Percentiles rank a stretch among this genome's conserved stretches.
These are phyloP conservation scores for Andricus quercusramuli DNA, from an alignment of 2,888 invertebrate genomes.

Conservation along the genomic window DNA sequence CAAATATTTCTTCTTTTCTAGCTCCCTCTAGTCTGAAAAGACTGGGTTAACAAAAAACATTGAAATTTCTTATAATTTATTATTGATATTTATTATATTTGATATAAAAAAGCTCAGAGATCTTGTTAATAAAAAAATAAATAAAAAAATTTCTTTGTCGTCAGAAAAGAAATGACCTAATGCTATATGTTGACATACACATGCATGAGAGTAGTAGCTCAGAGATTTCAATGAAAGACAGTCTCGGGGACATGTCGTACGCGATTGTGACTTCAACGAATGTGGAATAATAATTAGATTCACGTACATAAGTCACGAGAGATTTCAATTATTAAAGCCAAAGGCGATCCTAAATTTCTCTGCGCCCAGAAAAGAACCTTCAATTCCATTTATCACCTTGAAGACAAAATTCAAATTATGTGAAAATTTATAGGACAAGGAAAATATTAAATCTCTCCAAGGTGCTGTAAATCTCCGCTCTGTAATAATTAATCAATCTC, in stretches of 20 bases:
- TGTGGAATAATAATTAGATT: slow-evolving; percentile 47
- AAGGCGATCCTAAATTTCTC: neutral
- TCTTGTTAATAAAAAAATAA: too few species aligned
- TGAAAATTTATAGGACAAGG: neutral
- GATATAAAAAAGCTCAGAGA: too few species aligned
- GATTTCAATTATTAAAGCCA: slow-evolving; percentile 1
- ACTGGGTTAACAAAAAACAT: too few species aligned
- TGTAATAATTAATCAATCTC: neutral
- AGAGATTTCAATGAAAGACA: slow-evolving; percentile 59
- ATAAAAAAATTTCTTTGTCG: too few species aligned
- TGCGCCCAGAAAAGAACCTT: neutral
- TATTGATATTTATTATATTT: too few species aligned
- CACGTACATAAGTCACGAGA: slow-evolving; percentile 2
- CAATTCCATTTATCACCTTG: neutral
- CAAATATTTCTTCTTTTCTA: too few species aligned
- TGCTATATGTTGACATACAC: neutral
- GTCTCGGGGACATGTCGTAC: slow-evolving; percentile 56
- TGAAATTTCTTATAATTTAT: too few species aligned
- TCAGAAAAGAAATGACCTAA: too few species aligned
- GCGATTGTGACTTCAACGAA: slow-evolving; percentile 58
- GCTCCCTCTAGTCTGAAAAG: too few species aligned
- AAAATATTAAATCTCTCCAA: neutral
- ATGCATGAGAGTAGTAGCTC: slow-evolving; percentile 38
- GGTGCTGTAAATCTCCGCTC: neutral
- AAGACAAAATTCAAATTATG: neutral